Conservation (phyloP, 2,113 vertebrate genomes). For the Phrynosoma blainvillii region DNA sequence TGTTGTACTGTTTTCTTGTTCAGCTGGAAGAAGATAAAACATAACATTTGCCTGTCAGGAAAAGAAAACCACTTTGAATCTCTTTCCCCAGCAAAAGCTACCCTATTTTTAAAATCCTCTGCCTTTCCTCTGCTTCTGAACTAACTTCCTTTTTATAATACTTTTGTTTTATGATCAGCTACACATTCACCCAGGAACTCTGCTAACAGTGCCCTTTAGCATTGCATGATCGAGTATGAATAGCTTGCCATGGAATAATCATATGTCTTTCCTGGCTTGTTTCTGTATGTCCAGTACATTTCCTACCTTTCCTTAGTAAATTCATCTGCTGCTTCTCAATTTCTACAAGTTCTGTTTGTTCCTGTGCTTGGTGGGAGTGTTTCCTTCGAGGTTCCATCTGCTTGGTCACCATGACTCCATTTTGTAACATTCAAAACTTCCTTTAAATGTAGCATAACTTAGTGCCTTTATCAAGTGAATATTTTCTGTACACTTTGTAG, state of each 20-base stretch:
- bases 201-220: fast-evolving
- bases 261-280: neutral
- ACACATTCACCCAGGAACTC: neutral
- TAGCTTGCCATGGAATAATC: neutral
- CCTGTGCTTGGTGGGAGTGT: neutral
- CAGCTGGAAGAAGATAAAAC: constrained; percentile 49
- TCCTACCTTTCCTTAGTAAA: neutral
- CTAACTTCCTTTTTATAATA: constrained; percentile 1
- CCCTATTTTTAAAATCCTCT: neutral
- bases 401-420: neutral
- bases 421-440: neutral
- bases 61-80: constrained; percentile 20
- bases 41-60: constrained; percentile 25
- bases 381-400: constrained; percentile 18
- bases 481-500: neutral
- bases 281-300: neutral
- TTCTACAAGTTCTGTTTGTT: constrained; percentile 3
- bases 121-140: neutral
- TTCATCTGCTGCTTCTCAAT: neutral
- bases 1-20: neutral
- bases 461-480: neutral
- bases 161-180: constrained; percentile 1
- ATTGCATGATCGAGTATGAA: neutral
- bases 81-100: constrained; percentile 24
- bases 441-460: neutral